phyloP scores from a whole-genome alignment of 1,140 invertebrate species.

The Drosophila lowei region DNA sequence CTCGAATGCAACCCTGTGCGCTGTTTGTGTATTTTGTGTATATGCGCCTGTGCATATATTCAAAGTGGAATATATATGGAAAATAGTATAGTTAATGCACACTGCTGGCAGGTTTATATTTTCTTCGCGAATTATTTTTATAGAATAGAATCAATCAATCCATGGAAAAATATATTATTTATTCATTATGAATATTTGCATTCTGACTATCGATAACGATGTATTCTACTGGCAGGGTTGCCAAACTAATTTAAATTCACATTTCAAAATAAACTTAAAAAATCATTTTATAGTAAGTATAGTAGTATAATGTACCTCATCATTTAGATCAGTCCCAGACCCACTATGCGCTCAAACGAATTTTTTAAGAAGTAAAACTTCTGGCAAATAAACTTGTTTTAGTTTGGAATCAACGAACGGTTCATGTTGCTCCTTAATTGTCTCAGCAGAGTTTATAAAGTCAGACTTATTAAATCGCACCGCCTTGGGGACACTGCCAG shows the following conservation, averaged over 20 bases:
- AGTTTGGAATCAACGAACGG: constrained; percentile 70
- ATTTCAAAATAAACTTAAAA: too few relatives aligned
- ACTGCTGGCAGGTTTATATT: too few relatives aligned
- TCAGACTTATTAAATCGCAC: constrained; percentile 72
- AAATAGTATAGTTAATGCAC: neutral
- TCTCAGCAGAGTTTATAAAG: constrained; percentile 47
- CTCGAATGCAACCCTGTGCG: constrained; percentile 65
- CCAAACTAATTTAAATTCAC: neutral
- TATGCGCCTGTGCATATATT: constrained; percentile 18
- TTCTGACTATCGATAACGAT: constrained; percentile 40
- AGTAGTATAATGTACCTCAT: neutral
- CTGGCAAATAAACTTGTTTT: constrained; percentile 64
- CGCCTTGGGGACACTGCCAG: constrained; percentile 36
- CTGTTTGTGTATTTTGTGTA: too few relatives aligned
- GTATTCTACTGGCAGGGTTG: neutral
- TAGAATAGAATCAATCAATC: too few relatives aligned
- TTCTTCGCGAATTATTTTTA: too few relatives aligned
- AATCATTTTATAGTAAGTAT: too few relatives aligned
- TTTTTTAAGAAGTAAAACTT: constrained; percentile 70
- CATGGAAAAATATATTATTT: too few relatives aligned
- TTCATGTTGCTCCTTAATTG: constrained; percentile 47
- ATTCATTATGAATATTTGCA: too few relatives aligned
- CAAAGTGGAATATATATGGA: neutral
- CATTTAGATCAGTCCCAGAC: constrained; percentile 12
- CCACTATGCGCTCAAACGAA: constrained; percentile 14